These are phyloP conservation scores for Heliothis subflexa DNA, from an alignment of 1,140 invertebrate species.

Conservation along the genomic window DNA sequence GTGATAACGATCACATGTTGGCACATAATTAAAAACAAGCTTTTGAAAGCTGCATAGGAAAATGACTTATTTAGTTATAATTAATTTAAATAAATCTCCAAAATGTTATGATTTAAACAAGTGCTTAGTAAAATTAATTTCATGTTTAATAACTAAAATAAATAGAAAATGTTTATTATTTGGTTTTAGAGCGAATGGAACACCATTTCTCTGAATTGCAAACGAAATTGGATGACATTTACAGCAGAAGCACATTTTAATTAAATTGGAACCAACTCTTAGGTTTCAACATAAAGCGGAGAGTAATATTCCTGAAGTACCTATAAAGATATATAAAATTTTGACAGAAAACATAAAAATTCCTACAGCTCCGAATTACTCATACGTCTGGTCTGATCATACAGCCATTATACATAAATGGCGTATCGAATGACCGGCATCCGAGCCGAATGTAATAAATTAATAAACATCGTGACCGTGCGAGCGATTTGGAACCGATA, in stretches of 20 bases:
- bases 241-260: no score
- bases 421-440: slow-evolving; percentile 42
- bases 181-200: no score
- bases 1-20: slow-evolving; percentile 24
- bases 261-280: no score
- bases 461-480: slow-evolving; percentile 45
- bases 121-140: no score
- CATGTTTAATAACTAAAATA: no score
- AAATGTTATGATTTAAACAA: neutral
- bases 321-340: slow-evolving; percentile 2
- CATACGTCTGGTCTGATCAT: slow-evolving; percentile 2
- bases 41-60: slow-evolving; percentile 5
- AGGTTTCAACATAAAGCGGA: neutral
- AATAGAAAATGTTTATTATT: no score
- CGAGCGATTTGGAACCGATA: slow-evolving; percentile 31
- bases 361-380: slow-evolving; percentile 7
- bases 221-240: no score
- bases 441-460: slow-evolving; percentile 45
- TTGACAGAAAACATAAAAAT: slow-evolving; percentile 8
- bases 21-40: slow-evolving; percentile 27
- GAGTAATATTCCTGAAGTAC: neutral
- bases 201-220: no score
- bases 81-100: slow-evolving; percentile 12
- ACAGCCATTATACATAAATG: slow-evolving; percentile 28
- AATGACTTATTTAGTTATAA: slow-evolving; percentile 3